phyloP scores from a whole-genome alignment of 2,113 vertebrate species.

The Prionailurus viverrinus region DNA sequence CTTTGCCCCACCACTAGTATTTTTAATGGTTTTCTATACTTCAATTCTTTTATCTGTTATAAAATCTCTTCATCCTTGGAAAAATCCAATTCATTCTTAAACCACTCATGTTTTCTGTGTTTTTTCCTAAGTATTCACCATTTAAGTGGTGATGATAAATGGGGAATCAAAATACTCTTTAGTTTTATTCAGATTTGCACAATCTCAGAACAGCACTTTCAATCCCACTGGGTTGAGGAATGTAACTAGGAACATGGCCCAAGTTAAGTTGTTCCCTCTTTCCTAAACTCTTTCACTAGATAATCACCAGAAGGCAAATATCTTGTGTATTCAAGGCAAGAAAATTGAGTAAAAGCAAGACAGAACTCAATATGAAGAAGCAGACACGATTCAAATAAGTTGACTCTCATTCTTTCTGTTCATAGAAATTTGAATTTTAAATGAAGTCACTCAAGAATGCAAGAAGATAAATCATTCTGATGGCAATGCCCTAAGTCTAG shows the following conservation, averaged over 20 bases:
- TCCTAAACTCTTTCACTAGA: background rate
- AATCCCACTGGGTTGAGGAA: background rate
- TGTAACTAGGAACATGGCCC: background rate
- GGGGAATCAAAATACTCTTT: background rate
- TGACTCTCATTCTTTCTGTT: background rate
- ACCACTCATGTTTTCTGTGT: background rate
- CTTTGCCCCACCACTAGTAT: rapidly evolving
- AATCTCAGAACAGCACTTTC: background rate
- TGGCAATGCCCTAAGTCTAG: background rate
- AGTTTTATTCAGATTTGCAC: background rate
- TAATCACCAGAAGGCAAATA: background rate
- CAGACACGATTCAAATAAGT: background rate
- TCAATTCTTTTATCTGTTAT: background rate
- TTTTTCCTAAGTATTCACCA: background rate
- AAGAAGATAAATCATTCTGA: constrained; percentile 10
- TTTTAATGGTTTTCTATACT: background rate
- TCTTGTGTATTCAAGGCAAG: background rate
- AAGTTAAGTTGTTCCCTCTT: background rate
- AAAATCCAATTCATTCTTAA: background rate
- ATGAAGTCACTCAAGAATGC: background rate
- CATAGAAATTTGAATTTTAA: constrained; percentile 55
- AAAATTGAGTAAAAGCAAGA: background rate
- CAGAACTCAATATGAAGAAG: background rate
- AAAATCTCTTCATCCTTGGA: background rate
- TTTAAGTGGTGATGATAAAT: background rate